Evolutionary conservation across 2,113 vertebrate genomes (phyloP), one percentile per base, ranked within the genome.

Genomic region (Pleuronectes platessa): DNA sequence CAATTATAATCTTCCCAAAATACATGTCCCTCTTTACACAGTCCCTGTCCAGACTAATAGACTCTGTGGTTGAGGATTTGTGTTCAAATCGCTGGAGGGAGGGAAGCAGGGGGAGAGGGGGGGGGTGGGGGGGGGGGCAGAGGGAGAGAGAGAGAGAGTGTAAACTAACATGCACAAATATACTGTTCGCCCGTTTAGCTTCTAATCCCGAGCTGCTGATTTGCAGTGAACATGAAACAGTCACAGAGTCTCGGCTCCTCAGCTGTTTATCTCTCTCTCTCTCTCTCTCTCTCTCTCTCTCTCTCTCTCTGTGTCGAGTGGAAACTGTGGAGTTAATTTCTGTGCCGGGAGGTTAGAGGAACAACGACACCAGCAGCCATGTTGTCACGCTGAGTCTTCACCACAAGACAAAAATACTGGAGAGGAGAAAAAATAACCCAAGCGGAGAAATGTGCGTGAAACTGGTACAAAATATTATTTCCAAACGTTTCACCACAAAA

Each of bases 1-100:
- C 79, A 84, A 89, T 87, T 89, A 84, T 80, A 84, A 83, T 84
- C 81, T 78, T 86, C 83, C 85, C 27, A 81, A 90, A 89, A 88
- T 88, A 86, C 64, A 89, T 85, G 79, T 70, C 69, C 54, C 67
- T 76, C 72, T 84, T 79, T 70, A 61, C 78, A 71, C 74, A 59
- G n/a, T 78, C 64, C 75, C 58, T 58, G 78, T 82, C 64, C 12
- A 2, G 69, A 70, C 72, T 87, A 69, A 87, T 85, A 54, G 82
- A 85, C 61, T 81, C 66, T 62, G 76, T 37, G 42, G 78, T 51
- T 3, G 67, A 68, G 69, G 74, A 78, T 82, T 84, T 88, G 55
- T 74, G 79, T 58, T 82, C n/a, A 71, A 54, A 74, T 69, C 37
- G 64, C 73, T 84, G 0, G 59, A 78, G 74, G 76, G 71, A 65